These are phyloP conservation scores for Lagenorhynchus albirostris DNA, from an alignment of 2,113 vertebrate species.

Conservation along the genomic window DNA sequence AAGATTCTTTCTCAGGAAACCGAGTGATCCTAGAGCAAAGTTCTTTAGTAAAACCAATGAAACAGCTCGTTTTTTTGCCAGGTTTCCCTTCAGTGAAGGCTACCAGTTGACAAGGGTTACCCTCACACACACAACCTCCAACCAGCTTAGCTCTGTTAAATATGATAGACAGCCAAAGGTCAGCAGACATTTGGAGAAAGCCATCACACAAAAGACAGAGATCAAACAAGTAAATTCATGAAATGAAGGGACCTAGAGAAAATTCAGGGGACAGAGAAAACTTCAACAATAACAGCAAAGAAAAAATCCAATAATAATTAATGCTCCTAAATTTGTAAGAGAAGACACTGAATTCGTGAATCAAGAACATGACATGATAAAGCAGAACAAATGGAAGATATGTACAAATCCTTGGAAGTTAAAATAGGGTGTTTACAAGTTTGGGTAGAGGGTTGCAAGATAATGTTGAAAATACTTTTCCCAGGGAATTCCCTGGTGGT, in stretches of 20 bases:
- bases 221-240: neutral
- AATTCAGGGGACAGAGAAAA: neutral
- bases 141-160: neutral
- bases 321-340: neutral
- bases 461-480: conserved; percentile 14
- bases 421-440: neutral
- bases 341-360: neutral
- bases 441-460: neutral
- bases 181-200: neutral
- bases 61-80: neutral
- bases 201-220: neutral
- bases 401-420: neutral
- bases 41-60: neutral
- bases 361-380: neutral
- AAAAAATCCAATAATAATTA: neutral
- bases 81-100: neutral
- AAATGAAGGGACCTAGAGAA: neutral
- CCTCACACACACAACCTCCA: neutral
- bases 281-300: neutral
- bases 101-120: neutral
- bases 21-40: neutral
- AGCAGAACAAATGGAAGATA: neutral
- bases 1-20: neutral
- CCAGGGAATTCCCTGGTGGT: neutral
- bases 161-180: neutral